Evolutionary conservation across 2,888 invertebrate genomes (phyloP).

Genomic region (Drosophila aldrichi): DNA sequence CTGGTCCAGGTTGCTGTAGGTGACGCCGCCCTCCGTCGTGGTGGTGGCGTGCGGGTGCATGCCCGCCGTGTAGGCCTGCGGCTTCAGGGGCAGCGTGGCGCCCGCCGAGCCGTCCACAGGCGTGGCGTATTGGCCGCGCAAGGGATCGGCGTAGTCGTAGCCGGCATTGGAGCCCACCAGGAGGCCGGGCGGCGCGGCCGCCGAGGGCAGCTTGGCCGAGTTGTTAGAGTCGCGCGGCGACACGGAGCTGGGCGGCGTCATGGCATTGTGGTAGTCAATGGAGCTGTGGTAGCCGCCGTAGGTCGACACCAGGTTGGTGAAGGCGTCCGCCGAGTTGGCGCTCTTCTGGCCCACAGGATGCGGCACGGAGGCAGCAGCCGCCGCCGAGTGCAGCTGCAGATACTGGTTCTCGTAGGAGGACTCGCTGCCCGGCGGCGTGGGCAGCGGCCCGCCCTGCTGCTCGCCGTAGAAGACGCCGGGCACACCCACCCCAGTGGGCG

Average conservation of each 20-base stretch:
- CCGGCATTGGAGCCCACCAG: slow-evolving; percentile 84
- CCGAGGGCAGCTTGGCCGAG: slow-evolving; percentile 81
- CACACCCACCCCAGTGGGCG: slow-evolving; percentile 72
- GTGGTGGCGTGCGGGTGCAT: slow-evolving; percentile 86
- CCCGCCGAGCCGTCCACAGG: slow-evolving; percentile 82
- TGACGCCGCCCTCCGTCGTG: slow-evolving; percentile 89
- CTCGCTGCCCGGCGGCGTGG: slow-evolving; percentile 96
- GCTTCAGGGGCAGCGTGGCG: slow-evolving; percentile 92
- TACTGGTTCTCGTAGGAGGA: slow-evolving; percentile 89
- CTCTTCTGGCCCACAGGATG: slow-evolving; percentile 85
- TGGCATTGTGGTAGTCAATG: slow-evolving; percentile 95
- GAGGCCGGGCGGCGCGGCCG: slow-evolving; percentile 44
- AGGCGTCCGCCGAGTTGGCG: slow-evolving; percentile 86
- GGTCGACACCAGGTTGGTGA: slow-evolving; percentile 87
- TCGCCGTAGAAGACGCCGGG: slow-evolving; percentile 82
- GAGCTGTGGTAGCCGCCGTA: slow-evolving; percentile 88
- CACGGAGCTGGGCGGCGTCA: slow-evolving; percentile 99
- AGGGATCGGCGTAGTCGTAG: slow-evolving; percentile 88
- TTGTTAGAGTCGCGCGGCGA: slow-evolving; percentile 95
- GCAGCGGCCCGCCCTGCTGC: slow-evolving; percentile 89
- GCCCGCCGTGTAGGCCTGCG: slow-evolving; percentile 94
- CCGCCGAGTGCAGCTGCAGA: slow-evolving; percentile 85
- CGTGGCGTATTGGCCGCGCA: slow-evolving; percentile 85
- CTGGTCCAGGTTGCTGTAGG: slow-evolving; percentile 89
- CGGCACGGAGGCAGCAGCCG: slow-evolving; percentile 50